Evolutionary conservation across 2,797 vertebrate species (phyloP).

Genomic region (Thalassophryne amazonica): DNA sequence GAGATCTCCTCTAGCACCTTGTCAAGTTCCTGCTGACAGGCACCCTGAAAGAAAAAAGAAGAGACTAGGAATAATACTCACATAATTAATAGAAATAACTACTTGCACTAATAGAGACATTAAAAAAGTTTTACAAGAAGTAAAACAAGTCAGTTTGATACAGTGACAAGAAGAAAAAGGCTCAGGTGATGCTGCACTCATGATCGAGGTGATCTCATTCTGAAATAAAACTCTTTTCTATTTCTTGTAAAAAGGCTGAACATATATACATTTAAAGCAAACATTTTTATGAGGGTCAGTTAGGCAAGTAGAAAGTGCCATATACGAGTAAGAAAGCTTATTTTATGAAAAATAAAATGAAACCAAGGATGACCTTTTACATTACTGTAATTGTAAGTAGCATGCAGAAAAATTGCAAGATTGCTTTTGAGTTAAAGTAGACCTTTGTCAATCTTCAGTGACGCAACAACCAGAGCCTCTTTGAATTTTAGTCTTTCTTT

Average conservation of each 20-base stretch:
- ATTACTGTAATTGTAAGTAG: no score
- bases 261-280: conserved; percentile 34
- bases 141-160: background rate
- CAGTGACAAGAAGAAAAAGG: background rate
- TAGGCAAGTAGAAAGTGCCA: conserved; percentile 17
- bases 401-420: no score
- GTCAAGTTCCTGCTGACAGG: conserved; percentile 91
- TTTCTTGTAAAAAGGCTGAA: conserved; percentile 41
- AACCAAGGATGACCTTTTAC: no score
- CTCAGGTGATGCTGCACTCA: background rate
- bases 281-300: conserved; percentile 29
- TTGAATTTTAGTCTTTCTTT: no score
- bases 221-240: conserved; percentile 15
- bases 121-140: background rate
- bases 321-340: no score
- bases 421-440: no score
- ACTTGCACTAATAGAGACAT: background rate
- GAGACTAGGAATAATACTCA: background rate
- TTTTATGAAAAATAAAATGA: no score
- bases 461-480: no score
- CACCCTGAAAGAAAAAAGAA: conserved; percentile 69
- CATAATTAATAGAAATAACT: background rate
- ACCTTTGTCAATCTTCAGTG: no score
- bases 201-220: background rate
- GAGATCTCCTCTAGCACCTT: conserved; percentile 90